Conservation (phyloP, 2,113 vertebrate genomes). For the Arenaria interpres region DNA sequence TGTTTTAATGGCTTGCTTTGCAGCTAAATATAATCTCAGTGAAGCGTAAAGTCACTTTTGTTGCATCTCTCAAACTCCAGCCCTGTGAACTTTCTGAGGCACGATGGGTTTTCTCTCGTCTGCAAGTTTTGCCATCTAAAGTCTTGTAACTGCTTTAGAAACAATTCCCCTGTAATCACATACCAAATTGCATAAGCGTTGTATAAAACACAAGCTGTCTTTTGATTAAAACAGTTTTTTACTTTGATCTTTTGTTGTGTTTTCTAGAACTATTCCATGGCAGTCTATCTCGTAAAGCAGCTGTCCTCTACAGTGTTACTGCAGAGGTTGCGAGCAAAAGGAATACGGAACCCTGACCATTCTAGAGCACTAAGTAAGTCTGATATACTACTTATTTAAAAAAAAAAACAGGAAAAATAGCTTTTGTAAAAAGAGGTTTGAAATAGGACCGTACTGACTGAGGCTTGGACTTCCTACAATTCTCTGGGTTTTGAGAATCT, state of each 20-base stretch:
- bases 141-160: not conserved
- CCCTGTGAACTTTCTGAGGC: not conserved
- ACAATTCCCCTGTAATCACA: not conserved
- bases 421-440: not conserved
- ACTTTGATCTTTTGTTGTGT: not conserved
- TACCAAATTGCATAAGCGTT: not conserved
- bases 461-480: conserved; percentile 38
- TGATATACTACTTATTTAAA: not conserved
- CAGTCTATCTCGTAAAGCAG: conserved; percentile 97
- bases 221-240: not conserved
- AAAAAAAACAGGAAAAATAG: not conserved
- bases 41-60: not conserved
- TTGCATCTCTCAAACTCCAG: not conserved
- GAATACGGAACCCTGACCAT: conserved; percentile 98
- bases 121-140: not conserved
- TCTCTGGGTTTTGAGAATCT: conserved; percentile 30
- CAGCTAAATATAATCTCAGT: not conserved
- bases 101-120: not conserved
- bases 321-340: conserved; percentile 95
- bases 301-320: conserved; percentile 93
- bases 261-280: conserved; percentile 96
- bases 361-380: conserved; percentile 96
- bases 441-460: not conserved
- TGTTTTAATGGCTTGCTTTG: not conserved
- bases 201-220: not conserved